Base-by-base conservation (phyloP, 2,888 invertebrate genomes). In the Caenorhabditis zanzibari region DNA sequence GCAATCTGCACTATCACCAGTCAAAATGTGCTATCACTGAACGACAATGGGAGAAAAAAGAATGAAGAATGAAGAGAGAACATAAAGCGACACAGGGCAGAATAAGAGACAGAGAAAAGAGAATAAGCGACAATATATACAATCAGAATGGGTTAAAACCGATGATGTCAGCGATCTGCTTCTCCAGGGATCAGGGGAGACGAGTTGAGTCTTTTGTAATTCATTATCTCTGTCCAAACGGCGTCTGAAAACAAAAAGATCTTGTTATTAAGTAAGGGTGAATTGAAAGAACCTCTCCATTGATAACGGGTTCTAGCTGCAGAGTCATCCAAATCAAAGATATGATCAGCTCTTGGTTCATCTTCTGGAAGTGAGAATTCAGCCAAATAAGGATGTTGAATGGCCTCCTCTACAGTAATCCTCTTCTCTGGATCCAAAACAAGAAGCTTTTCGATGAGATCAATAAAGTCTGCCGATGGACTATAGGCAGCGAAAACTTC, bases 381-480 rank as follows among this genome's bases (percentile, higher is more conserved):
- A 0, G 41, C 64, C 49, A 91, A 71, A 77, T 91, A 91, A 9
- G 86, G 84, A 76, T 91, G 91, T n/a, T 81, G 79, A 0, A 91
- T 86, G 0, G 91, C 91, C 19, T 83, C 79, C 47, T 83, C 83
- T 16, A 83, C 83, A 3, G 74, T 74, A 7, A 79, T 63, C 41
- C 79, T 61, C 52, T 85, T 69, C 52, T 91, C 91, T 22, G 91
- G 90, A 72, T 91, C 91, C 52, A 91, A 59, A 7, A 91, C 90
- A 7, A 91, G 85, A 47, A 91, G 75, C 44, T 88, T 86, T 73
- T 91, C 90, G 14, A 91, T 71, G 28, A 91, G 86, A 71, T 91
- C 91, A 52, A 90, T 84, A 12, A 90, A 84, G 5, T 85, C 86
- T 16, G 81, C 84, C 0, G 80, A 49, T 16, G 82, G 82, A 16